phyloP scores from a whole-genome alignment of 2,888 invertebrate genomes.

The Euzetes globulus region DNA sequence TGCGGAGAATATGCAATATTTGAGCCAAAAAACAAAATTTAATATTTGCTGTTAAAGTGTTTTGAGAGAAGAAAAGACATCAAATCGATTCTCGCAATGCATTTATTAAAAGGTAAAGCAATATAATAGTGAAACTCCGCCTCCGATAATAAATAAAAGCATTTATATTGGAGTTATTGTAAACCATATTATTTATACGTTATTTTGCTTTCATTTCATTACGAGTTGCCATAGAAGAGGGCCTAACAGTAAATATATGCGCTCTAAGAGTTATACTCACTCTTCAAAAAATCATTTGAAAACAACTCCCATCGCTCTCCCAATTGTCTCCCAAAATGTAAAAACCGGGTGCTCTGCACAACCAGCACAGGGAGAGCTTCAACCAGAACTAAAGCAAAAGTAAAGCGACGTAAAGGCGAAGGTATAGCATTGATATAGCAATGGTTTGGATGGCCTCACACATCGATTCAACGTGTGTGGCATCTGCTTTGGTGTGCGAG shows the following conservation, averaged over 20 bases:
- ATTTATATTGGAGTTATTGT: not conserved
- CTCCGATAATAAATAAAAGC: not conserved
- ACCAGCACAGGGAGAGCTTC: not conserved
- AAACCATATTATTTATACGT: not conserved
- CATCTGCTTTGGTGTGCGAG: slow-evolving; percentile 22
- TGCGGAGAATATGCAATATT: not conserved
- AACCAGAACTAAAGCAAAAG: not conserved
- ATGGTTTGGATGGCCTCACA: slow-evolving; percentile 21
- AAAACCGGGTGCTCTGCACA: slow-evolving; percentile 29
- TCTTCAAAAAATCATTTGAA: not conserved
- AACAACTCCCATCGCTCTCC: slow-evolving; percentile 24
- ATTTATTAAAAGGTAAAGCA: not conserved
- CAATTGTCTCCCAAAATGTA: slow-evolving; percentile 24
- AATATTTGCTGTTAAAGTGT: not conserved
- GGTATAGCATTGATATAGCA: not conserved
- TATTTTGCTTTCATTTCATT: not conserved
- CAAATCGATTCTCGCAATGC: slow-evolving; percentile 5
- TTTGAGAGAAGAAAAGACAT: not conserved
- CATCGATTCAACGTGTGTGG: slow-evolving; percentile 28
- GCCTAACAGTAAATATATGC: not conserved
- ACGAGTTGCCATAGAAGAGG: not conserved
- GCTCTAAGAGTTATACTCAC: not conserved
- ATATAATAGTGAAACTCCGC: not conserved
- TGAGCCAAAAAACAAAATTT: not conserved
- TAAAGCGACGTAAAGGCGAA: not conserved